These are phyloP conservation scores for Xiphorhynchus erythropygius DNA, from an alignment of 2,797 vertebrate species.

Conservation along the genomic window DNA sequence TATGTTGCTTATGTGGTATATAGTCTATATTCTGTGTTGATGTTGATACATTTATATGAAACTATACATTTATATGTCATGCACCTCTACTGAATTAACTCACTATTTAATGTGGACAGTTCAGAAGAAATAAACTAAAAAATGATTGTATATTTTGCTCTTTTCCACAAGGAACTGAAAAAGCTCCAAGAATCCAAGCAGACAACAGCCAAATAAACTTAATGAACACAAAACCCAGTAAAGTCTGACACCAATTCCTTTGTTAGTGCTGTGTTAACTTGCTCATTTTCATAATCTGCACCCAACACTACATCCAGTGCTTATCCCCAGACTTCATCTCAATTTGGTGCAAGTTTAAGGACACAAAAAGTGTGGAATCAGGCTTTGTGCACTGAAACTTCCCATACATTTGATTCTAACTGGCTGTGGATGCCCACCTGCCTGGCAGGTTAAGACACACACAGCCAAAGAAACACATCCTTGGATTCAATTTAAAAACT, in stretches of 20 bases:
- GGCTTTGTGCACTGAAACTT: background rate
- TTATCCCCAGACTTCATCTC: background rate
- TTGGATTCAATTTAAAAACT: background rate
- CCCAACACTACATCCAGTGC: background rate
- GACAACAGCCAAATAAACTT: slow-evolving; percentile 52
- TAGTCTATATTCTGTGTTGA: background rate
- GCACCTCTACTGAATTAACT: background rate
- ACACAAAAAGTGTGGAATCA: background rate
- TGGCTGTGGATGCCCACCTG: background rate
- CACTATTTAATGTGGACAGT: background rate
- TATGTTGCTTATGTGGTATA: slow-evolving; percentile 8
- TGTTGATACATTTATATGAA: slow-evolving; percentile 34
- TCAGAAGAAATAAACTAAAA: slow-evolving; percentile 41
- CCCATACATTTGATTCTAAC: background rate
- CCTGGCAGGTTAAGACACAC: background rate
- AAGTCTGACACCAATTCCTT: background rate
- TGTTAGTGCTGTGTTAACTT: background rate
- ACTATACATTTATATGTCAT: background rate
- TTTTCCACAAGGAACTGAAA: slow-evolving; percentile 22
- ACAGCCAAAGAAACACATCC: background rate
- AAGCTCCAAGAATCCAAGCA: slow-evolving; percentile 1
- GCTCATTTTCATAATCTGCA: background rate
- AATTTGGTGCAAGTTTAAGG: background rate
- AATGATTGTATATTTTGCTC: background rate
- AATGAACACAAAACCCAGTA: background rate